A percentile compares a stretch with the other conserved stretches of the same genome.
Evolutionary conservation across 1,140 invertebrate genomes (phyloP).

Genomic region (Micrasema minimum): DNA sequence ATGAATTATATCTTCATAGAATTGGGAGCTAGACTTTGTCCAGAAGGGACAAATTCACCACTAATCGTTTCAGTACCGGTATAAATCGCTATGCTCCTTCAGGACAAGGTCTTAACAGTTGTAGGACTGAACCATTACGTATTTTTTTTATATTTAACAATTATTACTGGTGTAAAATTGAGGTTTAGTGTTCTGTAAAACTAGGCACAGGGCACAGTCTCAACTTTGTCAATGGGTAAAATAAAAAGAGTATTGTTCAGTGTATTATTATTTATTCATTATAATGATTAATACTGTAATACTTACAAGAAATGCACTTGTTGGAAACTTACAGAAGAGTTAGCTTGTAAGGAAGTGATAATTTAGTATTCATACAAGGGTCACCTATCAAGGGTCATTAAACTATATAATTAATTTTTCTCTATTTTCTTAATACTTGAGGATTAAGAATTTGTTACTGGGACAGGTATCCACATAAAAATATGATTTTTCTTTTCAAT

Average conservation of each 20-base stretch:
- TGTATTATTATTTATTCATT: slow-evolving; percentile 52
- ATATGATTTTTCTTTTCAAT: slow-evolving; percentile 49
- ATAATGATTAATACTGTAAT: slow-evolving; percentile 84
- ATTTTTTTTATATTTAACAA: too few species aligned
- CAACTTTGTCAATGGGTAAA: too few species aligned
- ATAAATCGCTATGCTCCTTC: too few species aligned
- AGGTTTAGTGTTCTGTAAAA: too few species aligned
- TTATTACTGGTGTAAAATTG: too few species aligned
- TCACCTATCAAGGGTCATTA: slow-evolving; percentile 53
- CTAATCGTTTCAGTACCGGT: too few species aligned
- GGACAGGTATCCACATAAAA: slow-evolving; percentile 53
- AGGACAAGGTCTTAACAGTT: too few species aligned
- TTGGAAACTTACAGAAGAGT: slow-evolving; percentile 87
- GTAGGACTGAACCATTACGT: too few species aligned
- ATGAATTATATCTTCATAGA: too few species aligned
- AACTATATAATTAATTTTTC: slow-evolving; percentile 47
- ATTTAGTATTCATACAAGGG: slow-evolving; percentile 48
- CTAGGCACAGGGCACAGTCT: too few species aligned
- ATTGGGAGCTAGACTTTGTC: too few species aligned
- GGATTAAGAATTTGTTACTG: slow-evolving; percentile 41
- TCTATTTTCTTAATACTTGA: slow-evolving; percentile 46
- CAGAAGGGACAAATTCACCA: too few species aligned
- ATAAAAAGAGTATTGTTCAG: slow-evolving; percentile 40
- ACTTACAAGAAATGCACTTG: slow-evolving; percentile 89
- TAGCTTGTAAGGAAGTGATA: slow-evolving; percentile 59